These are phyloP conservation scores for Nerophis lumbriciformis DNA, from an alignment of 2,113 vertebrate species.

Conservation along the genomic window DNA sequence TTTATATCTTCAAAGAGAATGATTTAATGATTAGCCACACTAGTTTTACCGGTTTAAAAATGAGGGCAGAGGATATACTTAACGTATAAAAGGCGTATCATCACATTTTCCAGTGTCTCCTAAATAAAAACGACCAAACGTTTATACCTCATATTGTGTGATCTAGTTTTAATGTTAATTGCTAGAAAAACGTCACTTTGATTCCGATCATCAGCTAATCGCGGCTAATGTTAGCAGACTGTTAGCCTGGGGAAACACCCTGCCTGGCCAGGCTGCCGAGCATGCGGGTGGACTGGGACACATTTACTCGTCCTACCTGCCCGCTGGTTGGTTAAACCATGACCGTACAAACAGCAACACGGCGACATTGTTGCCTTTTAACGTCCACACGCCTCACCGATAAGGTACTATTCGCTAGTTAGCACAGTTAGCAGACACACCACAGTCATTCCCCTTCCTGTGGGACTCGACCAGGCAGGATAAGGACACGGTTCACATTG, in stretches of 20 bases:
- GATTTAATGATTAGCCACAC: too few relatives aligned
- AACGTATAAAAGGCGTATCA: too few relatives aligned
- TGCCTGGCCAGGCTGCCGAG: conserved; percentile 32
- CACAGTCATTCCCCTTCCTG: conserved; percentile 32
- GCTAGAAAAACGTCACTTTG: background rate
- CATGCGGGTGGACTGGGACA: conserved; percentile 15
- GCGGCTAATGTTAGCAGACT: conserved; percentile 40
- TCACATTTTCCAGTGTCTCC: too few relatives aligned
- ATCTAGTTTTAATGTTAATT: background rate
- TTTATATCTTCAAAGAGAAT: too few relatives aligned
- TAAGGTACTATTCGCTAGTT: conserved; percentile 1
- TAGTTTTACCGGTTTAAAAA: too few relatives aligned
- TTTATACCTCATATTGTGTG: too few relatives aligned
- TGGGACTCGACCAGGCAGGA: conserved; percentile 17
- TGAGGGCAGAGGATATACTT: too few relatives aligned
- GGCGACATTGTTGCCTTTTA: background rate
- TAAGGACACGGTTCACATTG: conserved; percentile 5
- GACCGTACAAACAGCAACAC: conserved; percentile 3
- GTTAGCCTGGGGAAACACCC: conserved; percentile 40
- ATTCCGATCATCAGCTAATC: conserved; percentile 6
- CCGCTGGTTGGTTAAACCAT: conserved; percentile 4
- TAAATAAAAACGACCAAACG: too few relatives aligned
- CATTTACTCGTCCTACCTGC: conserved; percentile 31
- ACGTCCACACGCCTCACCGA: background rate
- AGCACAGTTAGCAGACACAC: conserved; percentile 37